These are phyloP conservation scores for Sinocyclocheilus anshuiensis DNA, from an alignment of 2,113 vertebrate species.

Conservation along the genomic window DNA sequence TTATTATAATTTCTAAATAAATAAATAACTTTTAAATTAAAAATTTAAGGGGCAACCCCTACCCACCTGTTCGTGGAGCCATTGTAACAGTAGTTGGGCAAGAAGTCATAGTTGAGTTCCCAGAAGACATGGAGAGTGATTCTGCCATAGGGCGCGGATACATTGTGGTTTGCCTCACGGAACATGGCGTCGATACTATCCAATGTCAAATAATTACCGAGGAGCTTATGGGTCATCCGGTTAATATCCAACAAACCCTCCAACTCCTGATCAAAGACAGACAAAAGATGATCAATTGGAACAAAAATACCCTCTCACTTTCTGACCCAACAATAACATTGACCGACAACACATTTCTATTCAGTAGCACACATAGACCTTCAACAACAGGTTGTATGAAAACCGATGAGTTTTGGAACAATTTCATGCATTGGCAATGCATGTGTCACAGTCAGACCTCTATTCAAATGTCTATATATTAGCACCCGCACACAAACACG, in stretches of 20 bases:
- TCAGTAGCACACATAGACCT: neutral
- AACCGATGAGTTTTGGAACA: neutral
- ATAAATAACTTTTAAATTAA: too few relatives aligned
- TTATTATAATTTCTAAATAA: too few relatives aligned
- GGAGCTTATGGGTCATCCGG: slow-evolving; percentile 85
- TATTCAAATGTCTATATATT: neutral
- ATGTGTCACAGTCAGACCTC: neutral
- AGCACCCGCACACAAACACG: neutral
- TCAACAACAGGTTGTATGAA: neutral
- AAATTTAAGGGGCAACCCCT: too few relatives aligned
- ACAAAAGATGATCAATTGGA: neutral
- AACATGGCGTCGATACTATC: slow-evolving; percentile 91
- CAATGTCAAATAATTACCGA: slow-evolving; percentile 83
- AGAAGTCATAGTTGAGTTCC: too few relatives aligned
- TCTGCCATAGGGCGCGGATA: slow-evolving; percentile 85
- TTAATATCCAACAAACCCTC: slow-evolving; percentile 87
- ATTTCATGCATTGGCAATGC: neutral
- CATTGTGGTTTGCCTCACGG: slow-evolving; percentile 89
- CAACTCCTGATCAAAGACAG: slow-evolving; percentile 73
- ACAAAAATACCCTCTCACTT: neutral
- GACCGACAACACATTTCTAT: neutral
- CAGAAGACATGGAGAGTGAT: slow-evolving; percentile 79
- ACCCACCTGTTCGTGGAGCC: slow-evolving; percentile 86
- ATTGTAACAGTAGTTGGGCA: too few relatives aligned
- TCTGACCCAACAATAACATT: neutral